Evolutionary conservation across 1,140 invertebrate genomes (phyloP).

Genomic region (Drosophila bifasciata): DNA sequence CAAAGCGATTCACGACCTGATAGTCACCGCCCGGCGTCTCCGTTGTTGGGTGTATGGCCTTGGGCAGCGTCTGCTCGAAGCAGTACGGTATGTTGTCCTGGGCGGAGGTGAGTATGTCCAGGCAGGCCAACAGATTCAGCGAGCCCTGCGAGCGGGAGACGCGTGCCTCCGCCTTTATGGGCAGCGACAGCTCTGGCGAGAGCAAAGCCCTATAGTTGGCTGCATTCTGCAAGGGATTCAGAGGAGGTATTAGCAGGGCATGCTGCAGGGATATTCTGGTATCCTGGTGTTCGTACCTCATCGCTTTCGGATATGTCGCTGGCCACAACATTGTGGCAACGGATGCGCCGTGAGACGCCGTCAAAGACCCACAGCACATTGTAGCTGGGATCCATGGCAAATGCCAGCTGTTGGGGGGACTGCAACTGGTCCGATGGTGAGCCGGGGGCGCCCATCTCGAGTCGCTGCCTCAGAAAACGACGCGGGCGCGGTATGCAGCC

Average conservation of each 20-base stretch:
- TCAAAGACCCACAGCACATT: slow-evolving; percentile 94
- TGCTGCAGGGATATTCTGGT: not conserved
- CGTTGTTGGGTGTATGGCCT: slow-evolving; percentile 77
- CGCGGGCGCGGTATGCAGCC: slow-evolving; percentile 11
- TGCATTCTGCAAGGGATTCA: slow-evolving; percentile 57
- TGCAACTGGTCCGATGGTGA: slow-evolving; percentile 43
- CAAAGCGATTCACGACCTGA: slow-evolving; percentile 94
- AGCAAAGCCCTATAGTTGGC: slow-evolving; percentile 73
- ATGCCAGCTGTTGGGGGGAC: slow-evolving; percentile 71
- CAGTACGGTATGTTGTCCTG: slow-evolving; percentile 88
- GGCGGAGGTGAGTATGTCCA: slow-evolving; percentile 94
- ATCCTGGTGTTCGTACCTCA: slow-evolving; percentile 43
- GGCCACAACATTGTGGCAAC: slow-evolving; percentile 92
- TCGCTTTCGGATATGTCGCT: slow-evolving; percentile 85
- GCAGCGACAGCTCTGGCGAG: slow-evolving; percentile 90
- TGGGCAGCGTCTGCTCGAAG: slow-evolving; percentile 77
- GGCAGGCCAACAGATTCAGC: slow-evolving; percentile 93
- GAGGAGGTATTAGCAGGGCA: not conserved
- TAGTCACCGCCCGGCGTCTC: slow-evolving; percentile 89
- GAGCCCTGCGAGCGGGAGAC: slow-evolving; percentile 94
- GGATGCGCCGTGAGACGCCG: slow-evolving; percentile 88
- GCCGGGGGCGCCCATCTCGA: not conserved
- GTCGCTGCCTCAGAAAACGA: slow-evolving; percentile 12
- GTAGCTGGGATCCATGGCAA: slow-evolving; percentile 92
- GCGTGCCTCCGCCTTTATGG: slow-evolving; percentile 87